A percentile compares a stretch with the other conserved stretches of the same genome.
Evolutionary conservation across 23 tunicate species (phyloP).

Genomic region (Halocynthia aurantium): DNA sequence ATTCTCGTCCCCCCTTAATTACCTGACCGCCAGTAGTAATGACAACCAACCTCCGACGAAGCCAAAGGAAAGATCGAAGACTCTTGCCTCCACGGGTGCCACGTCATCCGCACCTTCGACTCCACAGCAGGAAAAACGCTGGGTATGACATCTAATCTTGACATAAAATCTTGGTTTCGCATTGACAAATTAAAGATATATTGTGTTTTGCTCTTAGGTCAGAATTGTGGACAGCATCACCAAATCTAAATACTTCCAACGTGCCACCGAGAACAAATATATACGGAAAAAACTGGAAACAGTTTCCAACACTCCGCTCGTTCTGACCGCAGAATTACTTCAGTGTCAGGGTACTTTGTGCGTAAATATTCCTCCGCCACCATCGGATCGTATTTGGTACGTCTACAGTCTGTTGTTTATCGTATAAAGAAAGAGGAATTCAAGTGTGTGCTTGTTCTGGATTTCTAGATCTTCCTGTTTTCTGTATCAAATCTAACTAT

Average conservation of each 20-base stretch:
- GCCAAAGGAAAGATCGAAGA: not conserved
- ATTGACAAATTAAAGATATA: not conserved
- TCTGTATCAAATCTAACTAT: no score
- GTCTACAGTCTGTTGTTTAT: not conserved
- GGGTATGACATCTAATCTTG: not conserved
- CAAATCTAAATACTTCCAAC: conserved; percentile 70
- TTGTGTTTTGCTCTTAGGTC: conserved; percentile 39
- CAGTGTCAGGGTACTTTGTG: conserved; percentile 55
- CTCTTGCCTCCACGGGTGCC: not conserved
- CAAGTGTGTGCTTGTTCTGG: no score
- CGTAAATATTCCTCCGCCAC: conserved; percentile 88
- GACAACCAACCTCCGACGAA: not conserved
- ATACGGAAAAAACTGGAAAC: conserved; percentile 81
- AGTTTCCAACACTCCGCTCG: conserved; percentile 84
- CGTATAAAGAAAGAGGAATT: no score
- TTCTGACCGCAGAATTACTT: conserved; percentile 70
- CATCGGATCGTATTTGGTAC: conserved; percentile 85
- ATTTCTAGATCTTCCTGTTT: no score
- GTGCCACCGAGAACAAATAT: conserved; percentile 62
- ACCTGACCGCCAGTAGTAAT: conserved; percentile 5
- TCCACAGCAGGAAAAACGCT: conserved; percentile 14
- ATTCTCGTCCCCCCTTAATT: not conserved
- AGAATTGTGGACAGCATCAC: conserved; percentile 69
- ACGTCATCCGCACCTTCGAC: not conserved
- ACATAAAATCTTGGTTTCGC: not conserved